Conservation (phyloP, 2,113 vertebrate species). For the Fregetta grallaria region DNA sequence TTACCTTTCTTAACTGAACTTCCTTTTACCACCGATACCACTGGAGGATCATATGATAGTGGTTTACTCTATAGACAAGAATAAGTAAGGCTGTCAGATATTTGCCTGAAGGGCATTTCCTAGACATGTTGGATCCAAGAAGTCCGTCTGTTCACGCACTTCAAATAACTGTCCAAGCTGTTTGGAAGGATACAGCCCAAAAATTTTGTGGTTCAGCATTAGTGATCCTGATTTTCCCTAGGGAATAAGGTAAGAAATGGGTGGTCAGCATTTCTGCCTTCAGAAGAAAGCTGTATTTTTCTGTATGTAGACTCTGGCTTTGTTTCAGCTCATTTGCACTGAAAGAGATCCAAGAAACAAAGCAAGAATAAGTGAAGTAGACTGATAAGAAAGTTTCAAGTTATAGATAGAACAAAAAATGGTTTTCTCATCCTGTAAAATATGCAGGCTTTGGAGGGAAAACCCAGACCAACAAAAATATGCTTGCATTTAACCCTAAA, state of each 20-base stretch:
- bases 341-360: neutral
- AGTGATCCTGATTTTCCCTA: neutral
- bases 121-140: neutral
- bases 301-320: neutral
- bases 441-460: neutral
- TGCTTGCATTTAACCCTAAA: neutral
- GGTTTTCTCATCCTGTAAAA: neutral
- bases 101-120: neutral
- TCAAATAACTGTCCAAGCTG: neutral
- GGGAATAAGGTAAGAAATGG: neutral
- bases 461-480: neutral
- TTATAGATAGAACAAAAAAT: neutral
- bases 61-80: neutral
- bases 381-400: neutral
- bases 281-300: neutral
- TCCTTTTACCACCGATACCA: neutral
- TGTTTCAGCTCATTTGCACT: neutral
- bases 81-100: neutral
- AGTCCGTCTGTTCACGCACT: neutral
- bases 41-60: rapidly evolving
- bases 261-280: neutral
- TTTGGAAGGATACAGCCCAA: neutral
- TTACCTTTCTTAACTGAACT: neutral
- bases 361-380: neutral
- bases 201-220: neutral